These are phyloP conservation scores for Pholis gunnellus DNA, from an alignment of 2,113 vertebrate genomes.

Conservation along the genomic window DNA sequence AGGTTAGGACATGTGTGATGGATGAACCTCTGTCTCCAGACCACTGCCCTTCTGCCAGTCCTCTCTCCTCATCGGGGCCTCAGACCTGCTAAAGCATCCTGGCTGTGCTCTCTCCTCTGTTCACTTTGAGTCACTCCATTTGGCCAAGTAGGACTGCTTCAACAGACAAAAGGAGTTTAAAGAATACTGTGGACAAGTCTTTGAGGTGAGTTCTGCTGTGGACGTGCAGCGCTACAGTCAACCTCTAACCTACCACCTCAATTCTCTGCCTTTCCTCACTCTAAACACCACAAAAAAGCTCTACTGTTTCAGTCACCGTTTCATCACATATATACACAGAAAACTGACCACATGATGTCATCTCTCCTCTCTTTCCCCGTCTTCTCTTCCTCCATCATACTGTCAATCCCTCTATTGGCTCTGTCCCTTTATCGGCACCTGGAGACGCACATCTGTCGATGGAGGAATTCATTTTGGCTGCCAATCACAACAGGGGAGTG, in stretches of 20 bases:
- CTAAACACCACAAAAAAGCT: slow-evolving; percentile 13
- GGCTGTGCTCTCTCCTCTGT: slow-evolving; percentile 41
- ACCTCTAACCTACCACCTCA: slow-evolving; percentile 8
- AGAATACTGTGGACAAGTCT: slow-evolving; percentile 40
- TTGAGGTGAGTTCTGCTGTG: slow-evolving; percentile 70
- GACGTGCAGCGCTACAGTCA: slow-evolving; percentile 23
- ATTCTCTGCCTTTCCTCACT: slow-evolving; percentile 33
- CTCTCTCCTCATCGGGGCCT: slow-evolving; percentile 68
- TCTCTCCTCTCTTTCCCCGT: slow-evolving; percentile 52
- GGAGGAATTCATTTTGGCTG: slow-evolving; percentile 81
- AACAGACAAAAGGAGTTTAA: slow-evolving; percentile 42
- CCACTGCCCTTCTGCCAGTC: slow-evolving; percentile 50
- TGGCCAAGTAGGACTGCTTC: slow-evolving; percentile 41
- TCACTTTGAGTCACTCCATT: slow-evolving; percentile 52
- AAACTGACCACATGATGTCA: slow-evolving; percentile 65
- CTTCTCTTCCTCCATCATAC: slow-evolving; percentile 73
- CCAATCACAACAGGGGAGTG: slow-evolving; percentile 77
- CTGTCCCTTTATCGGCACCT: slow-evolving; percentile 67
- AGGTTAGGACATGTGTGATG: slow-evolving; percentile 83
- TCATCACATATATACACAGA: slow-evolving; percentile 7
- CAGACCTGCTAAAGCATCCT: slow-evolving; percentile 53
- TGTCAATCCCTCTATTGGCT: slow-evolving; percentile 78
- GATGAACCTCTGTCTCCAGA: slow-evolving; percentile 80
- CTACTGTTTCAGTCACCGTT: background rate
- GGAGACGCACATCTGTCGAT: slow-evolving; percentile 76